Evolutionary conservation across 2,797 vertebrate species (phyloP), one percentile per base, ranked within the genome.

Genomic region (Hippopotamyrus pictus): DNA sequence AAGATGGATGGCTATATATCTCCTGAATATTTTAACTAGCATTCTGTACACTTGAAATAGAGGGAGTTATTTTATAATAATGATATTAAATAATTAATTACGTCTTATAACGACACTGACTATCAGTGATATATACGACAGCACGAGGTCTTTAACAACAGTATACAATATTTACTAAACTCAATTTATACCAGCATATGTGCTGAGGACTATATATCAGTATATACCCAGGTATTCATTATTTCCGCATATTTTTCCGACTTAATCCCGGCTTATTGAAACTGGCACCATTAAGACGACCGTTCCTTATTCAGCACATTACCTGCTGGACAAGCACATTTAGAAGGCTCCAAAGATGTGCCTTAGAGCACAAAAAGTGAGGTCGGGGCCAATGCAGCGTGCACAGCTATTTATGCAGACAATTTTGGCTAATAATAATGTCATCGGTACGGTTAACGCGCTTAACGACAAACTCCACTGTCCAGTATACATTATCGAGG

Each of bases 381-480:
- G 86, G 65, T 37, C 9, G 44, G 46, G 86, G 57, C 50, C 90
- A 88, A 73, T 89, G 87, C n/a, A 86, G 89, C 89, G 89, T 88
- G 82, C 33, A 44, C 85, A 86, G 83, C 69, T 59, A 65, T 89
- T 90, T 91, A 82, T 88, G 90, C 76, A 90, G 69, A 90, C 89
- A 83, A 90, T 92, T 90, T 84, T 25, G 88, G 86, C 82, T 89
- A 91, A 89, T 84, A 65, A 89, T 88, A 51, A 88, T 89, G 88
- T 87, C 90, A 86, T 90, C 85, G 89, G 88, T 88, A 85, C 46
- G 69, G 89, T 89, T 90, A 89, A 90, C 89, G 86, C 88, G 51
- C 82, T 88, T 79, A 22, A 57, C 87, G 57, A 53, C 83, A 89
- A 83, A 89, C 88, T 90, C 53, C 57, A 89, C 89, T 88, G 88